A percentile compares a stretch with the other conserved stretches of the same genome.
Conservation (phyloP, 1,140 invertebrate genomes). For the Orussus abietinus region DNA sequence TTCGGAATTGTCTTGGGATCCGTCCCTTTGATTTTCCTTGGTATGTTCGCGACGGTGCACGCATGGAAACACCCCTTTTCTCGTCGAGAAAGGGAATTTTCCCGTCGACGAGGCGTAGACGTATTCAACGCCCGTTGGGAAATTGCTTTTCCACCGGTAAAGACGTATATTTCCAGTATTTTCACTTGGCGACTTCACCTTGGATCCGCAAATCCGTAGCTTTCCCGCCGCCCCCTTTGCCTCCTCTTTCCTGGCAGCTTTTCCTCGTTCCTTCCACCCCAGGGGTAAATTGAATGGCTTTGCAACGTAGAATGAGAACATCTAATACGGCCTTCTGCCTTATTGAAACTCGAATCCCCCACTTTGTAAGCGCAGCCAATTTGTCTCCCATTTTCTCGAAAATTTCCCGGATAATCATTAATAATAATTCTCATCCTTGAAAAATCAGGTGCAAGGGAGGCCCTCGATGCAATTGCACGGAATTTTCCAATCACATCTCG, state of each 20-base stretch:
- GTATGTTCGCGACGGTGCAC: too few species aligned
- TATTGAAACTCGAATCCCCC: slow-evolving; percentile 24
- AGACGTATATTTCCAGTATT: slow-evolving; percentile 13
- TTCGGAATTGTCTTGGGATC: too few species aligned
- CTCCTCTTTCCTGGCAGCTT: slow-evolving; percentile 9
- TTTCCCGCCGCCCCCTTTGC: slow-evolving; percentile 6
- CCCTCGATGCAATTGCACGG: too few species aligned
- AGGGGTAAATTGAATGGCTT: slow-evolving; percentile 24
- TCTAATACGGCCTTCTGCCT: slow-evolving; percentile 25
- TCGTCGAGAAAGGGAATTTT: neutral
- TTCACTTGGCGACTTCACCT: slow-evolving; percentile 2
- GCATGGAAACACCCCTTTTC: too few species aligned
- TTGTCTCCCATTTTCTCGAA: too few species aligned
- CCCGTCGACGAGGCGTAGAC: slow-evolving; percentile 12
- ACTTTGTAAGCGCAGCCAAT: too few species aligned
- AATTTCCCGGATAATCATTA: too few species aligned
- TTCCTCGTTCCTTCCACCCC: slow-evolving; percentile 12
- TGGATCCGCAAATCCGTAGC: slow-evolving; percentile 8
- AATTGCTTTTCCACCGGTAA: slow-evolving; percentile 20
- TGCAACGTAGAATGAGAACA: slow-evolving; percentile 20
- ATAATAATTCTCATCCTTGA: too few species aligned
- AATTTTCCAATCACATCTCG: too few species aligned
- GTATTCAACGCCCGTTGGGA: slow-evolving; percentile 17
- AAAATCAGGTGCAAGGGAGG: too few species aligned
- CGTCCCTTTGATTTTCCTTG: too few species aligned